These are phyloP conservation scores for Pygathrix nemaeus DNA, from an alignment of 2,113 vertebrate species.

Conservation along the genomic window DNA sequence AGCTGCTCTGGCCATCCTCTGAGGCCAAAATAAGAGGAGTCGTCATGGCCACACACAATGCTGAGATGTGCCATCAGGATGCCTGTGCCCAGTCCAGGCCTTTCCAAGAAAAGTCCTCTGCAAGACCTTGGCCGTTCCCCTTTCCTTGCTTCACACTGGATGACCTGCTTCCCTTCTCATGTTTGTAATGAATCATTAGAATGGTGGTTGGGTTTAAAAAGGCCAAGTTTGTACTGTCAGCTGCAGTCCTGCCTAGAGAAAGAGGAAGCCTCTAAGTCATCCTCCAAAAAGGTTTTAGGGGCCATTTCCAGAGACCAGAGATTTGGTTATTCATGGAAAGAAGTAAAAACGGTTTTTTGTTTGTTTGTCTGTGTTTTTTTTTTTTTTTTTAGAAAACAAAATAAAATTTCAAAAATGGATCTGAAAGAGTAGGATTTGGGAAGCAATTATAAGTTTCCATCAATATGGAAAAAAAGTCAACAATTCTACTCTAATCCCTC, in stretches of 20 bases:
- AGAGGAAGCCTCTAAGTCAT: neutral
- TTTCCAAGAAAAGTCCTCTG: neutral
- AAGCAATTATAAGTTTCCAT: neutral
- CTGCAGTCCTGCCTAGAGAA: neutral
- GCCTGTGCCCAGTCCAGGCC: rapidly evolving
- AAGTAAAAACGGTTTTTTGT: neutral
- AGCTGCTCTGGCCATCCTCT: too few species aligned
- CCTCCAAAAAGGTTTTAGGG: neutral
- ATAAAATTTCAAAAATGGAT: neutral
- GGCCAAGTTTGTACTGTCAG: neutral
- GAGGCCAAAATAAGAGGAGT: too few species aligned
- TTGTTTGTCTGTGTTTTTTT: neutral
- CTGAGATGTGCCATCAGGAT: rapidly evolving
- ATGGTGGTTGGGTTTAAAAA: neutral
- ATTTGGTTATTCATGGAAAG: neutral
- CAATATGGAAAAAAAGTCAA: neutral
- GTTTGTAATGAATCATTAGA: neutral
- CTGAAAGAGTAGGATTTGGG: neutral
- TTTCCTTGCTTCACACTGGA: neutral
- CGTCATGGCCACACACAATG: neutral
- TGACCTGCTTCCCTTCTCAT: neutral
- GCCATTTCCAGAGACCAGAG: neutral
- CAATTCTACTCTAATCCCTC: neutral
- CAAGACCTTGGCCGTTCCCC: neutral
- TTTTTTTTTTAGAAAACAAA: neutral